Evolutionary conservation across 2,888 invertebrate genomes (phyloP).

Genomic region (Idaea biselata): DNA sequence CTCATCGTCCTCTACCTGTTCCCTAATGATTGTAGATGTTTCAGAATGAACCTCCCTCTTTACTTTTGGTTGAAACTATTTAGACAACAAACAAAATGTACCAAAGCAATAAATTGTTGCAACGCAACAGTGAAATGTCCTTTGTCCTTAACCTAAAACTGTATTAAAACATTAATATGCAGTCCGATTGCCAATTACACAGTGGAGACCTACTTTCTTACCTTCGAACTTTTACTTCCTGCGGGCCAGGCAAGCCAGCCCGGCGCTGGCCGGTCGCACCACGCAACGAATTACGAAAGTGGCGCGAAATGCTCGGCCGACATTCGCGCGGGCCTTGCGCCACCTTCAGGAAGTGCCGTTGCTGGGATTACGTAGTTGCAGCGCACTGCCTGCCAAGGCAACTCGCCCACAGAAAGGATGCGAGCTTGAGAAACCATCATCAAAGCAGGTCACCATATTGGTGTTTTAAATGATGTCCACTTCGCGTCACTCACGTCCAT

Average conservation of each 20-base stretch:
- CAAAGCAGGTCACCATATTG: not conserved
- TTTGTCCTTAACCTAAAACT: slow-evolving; percentile 49
- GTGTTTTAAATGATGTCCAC: too few relatives aligned
- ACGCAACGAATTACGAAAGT: slow-evolving; percentile 80
- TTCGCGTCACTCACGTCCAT: too few relatives aligned
- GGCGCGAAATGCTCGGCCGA: slow-evolving; percentile 80
- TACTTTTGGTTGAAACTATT: not conserved
- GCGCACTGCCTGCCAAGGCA: slow-evolving; percentile 38
- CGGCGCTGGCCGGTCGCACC: slow-evolving; percentile 60
- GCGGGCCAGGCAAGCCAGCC: slow-evolving; percentile 72
- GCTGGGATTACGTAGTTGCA: slow-evolving; percentile 74
- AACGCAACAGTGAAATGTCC: not conserved
- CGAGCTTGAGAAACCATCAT: slow-evolving; percentile 47
- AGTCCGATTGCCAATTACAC: slow-evolving; percentile 78
- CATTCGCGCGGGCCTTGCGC: slow-evolving; percentile 76
- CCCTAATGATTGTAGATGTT: not conserved
- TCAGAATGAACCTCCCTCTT: not conserved
- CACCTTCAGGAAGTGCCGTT: slow-evolving; percentile 79
- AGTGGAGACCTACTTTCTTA: slow-evolving; percentile 80
- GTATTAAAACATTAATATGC: slow-evolving; percentile 71
- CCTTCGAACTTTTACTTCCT: slow-evolving; percentile 82
- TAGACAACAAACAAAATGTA: slow-evolving; percentile 11
- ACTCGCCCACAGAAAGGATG: slow-evolving; percentile 50
- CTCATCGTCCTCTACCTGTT: not conserved
- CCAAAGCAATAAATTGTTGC: slow-evolving; percentile 47